Evolutionary conservation across 2,113 vertebrate genomes (phyloP).

Genomic region (Macquaria australasica): DNA sequence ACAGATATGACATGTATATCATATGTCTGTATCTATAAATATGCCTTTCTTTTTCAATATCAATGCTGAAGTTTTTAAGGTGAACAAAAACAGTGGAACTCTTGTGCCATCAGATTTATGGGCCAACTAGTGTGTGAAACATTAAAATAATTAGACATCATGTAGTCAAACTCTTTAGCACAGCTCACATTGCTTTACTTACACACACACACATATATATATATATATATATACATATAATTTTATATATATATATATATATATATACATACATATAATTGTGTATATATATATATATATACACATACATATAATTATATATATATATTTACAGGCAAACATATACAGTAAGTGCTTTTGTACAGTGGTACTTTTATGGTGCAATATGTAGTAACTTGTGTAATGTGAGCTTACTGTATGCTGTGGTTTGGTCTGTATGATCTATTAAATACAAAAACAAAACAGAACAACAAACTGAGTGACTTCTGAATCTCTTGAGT

Average conservation of each 20-base stretch:
- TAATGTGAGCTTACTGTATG: constrained; percentile 63
- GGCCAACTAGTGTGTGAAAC: constrained; percentile 24
- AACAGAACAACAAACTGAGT: not conserved
- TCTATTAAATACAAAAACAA: constrained; percentile 54
- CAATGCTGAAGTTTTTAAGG: constrained; percentile 32
- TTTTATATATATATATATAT: too few species aligned
- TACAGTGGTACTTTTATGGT: constrained; percentile 68
- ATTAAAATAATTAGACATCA: not conserved
- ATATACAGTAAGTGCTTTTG: constrained; percentile 66
- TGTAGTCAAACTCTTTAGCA: constrained; percentile 43
- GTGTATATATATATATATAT: too few species aligned
- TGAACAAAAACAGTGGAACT: constrained; percentile 40
- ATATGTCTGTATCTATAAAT: constrained; percentile 28
- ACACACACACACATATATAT: constrained; percentile 8
- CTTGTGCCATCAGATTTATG: constrained; percentile 60
- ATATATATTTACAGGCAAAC: constrained; percentile 48
- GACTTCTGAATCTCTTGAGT: not conserved
- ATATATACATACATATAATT: too few species aligned
- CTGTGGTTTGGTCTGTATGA: constrained; percentile 55
- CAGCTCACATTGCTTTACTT: constrained; percentile 50
- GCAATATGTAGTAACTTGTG: constrained; percentile 55
- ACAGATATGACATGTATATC: constrained; percentile 11
- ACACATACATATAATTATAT: too few species aligned
- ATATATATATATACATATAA: too few species aligned
- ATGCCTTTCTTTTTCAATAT: constrained; percentile 40